A percentile compares a stretch with the other conserved stretches of the same genome.
phyloP scores from a whole-genome alignment of 2,888 invertebrate genomes.

The Diadegma fenestrale region DNA sequence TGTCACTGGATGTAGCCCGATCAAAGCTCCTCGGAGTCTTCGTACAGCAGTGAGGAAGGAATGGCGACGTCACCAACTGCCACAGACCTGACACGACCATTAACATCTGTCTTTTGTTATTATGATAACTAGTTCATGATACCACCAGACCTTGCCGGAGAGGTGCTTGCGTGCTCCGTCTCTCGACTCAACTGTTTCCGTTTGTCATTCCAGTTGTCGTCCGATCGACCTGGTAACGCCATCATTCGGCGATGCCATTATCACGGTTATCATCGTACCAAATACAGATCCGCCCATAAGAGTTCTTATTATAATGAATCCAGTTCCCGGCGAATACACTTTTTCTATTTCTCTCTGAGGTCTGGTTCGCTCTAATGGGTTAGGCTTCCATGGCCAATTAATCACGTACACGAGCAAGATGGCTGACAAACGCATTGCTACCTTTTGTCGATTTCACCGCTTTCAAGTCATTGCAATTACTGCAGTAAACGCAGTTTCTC shows the following conservation, averaged over 20 bases:
- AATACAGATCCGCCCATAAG: neutral
- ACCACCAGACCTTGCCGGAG: neutral
- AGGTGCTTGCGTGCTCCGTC: constrained; percentile 9
- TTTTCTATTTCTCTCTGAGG: neutral
- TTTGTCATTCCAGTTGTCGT: neutral
- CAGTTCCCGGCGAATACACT: neutral
- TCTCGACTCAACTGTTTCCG: neutral
- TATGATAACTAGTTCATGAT: constrained; percentile 20
- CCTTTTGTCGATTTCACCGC: constrained; percentile 2
- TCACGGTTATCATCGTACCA: constrained; percentile 7
- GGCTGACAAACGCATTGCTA: constrained; percentile 41
- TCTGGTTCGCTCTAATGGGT: constrained; percentile 12
- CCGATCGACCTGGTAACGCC: constrained; percentile 19
- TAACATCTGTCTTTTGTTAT: constrained; percentile 35
- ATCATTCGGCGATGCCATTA: neutral
- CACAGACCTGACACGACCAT: constrained; percentile 50
- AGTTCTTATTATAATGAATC: neutral
- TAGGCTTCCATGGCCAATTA: constrained; percentile 1
- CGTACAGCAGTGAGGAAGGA: neutral
- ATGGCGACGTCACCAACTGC: constrained; percentile 66
- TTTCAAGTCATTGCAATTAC: constrained; percentile 59
- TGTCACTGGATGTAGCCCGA: constrained; percentile 5
- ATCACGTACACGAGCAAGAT: neutral
- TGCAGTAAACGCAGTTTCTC: neutral
- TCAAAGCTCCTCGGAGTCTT: constrained; percentile 18